Conservation (phyloP, 2,113 vertebrate species). For the Pangasianodon gigas region DNA sequence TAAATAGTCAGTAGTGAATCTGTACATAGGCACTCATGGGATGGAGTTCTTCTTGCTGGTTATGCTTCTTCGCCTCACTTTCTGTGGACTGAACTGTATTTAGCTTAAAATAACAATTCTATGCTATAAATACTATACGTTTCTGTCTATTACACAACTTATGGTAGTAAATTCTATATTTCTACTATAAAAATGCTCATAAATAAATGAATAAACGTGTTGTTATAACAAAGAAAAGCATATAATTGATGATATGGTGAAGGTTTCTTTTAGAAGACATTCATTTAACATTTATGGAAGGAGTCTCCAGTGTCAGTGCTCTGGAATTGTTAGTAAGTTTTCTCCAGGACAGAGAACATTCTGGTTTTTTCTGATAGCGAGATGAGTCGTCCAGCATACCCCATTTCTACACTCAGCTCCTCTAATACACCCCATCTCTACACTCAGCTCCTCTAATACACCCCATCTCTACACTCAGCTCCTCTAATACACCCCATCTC, state of each 20-base stretch:
- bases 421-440: no score
- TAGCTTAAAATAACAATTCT: neutral
- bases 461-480: no score
- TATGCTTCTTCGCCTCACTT: slow-evolving; percentile 72
- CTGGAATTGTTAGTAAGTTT: neutral
- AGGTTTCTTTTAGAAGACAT: neutral
- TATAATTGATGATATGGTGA: neutral
- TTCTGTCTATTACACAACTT: neutral
- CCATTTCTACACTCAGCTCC: no score
- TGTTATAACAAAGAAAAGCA: no score
- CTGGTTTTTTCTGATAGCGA: no score
- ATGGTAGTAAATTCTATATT: neutral
- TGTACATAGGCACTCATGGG: slow-evolving; percentile 67
- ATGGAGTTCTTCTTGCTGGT: slow-evolving; percentile 63
- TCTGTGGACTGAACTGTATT: slow-evolving; percentile 60
- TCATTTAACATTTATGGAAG: neutral
- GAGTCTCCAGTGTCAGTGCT: neutral
- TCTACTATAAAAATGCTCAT: neutral
- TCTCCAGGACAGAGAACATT: no score
- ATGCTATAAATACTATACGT: neutral
- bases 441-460: no score
- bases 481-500: no score
- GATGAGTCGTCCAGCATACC: no score
- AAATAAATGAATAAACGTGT: neutral
- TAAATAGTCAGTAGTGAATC: slow-evolving; percentile 73